phyloP scores from a whole-genome alignment of 2,113 vertebrate species.

The Redunca redunca region DNA sequence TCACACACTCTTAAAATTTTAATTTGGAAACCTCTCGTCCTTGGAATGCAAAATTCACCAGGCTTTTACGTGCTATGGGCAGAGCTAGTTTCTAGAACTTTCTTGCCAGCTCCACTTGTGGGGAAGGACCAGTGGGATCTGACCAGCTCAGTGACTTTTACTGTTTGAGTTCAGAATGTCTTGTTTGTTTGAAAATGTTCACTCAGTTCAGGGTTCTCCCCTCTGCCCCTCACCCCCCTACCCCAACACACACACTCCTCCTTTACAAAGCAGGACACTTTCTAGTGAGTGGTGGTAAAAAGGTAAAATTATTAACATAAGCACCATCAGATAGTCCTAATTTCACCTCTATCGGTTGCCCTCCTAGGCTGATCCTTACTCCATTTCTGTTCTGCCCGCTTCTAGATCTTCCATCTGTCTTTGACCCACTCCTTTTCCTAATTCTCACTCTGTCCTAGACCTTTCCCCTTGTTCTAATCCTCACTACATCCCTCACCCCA shows the following conservation, averaged over 20 bases:
- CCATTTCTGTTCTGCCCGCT: background rate
- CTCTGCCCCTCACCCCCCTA: background rate
- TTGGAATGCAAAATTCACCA: background rate
- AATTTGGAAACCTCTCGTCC: constrained; percentile 48
- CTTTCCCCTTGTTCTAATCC: background rate
- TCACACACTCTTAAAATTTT: constrained; percentile 51
- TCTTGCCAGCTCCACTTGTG: background rate
- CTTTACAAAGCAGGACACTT: background rate
- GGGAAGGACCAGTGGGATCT: background rate
- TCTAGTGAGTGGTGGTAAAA: background rate
- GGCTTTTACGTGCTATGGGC: background rate
- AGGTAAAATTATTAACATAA: background rate
- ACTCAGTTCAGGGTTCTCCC: background rate
- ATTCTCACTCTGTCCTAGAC: background rate
- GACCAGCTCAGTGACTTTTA: background rate
- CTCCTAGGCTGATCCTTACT: background rate
- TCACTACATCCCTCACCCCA: background rate
- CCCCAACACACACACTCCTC: background rate
- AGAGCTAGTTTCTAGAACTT: background rate
- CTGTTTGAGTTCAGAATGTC: constrained; percentile 6
- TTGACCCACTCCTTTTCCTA: background rate
- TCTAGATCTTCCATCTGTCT: background rate
- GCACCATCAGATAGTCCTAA: background rate
- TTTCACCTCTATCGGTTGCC: background rate
- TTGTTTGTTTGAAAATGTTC: background rate